These are phyloP conservation scores for Scortum barcoo DNA, from an alignment of 2,113 vertebrate species.

Conservation along the genomic window DNA sequence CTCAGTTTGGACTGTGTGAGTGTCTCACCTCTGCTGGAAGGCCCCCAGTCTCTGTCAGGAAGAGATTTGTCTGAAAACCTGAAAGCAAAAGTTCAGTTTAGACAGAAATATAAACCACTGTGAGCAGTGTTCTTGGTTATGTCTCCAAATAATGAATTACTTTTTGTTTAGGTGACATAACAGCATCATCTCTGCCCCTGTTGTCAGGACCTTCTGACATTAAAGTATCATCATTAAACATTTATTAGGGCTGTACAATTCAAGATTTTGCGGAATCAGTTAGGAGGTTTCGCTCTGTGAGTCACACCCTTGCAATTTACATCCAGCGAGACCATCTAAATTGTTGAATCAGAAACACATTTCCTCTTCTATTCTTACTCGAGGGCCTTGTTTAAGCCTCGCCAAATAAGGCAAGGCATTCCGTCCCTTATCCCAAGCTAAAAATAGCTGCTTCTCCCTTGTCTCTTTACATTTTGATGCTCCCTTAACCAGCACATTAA, in stretches of 20 bases:
- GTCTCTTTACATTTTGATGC: slow-evolving; percentile 76
- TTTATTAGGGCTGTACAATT: slow-evolving; percentile 8
- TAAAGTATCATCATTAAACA: neutral
- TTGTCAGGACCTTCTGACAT: slow-evolving; percentile 5
- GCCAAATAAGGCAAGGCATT: slow-evolving; percentile 88
- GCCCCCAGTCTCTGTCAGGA: slow-evolving; percentile 76
- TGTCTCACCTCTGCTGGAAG: slow-evolving; percentile 79
- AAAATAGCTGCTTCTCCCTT: slow-evolving; percentile 78
- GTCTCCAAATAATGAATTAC: neutral
- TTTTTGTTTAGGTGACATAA: slow-evolving; percentile 13
- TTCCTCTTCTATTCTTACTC: slow-evolving; percentile 70
- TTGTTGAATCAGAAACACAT: slow-evolving; percentile 64
- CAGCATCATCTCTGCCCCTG: slow-evolving; percentile 11
- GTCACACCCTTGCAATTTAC: slow-evolving; percentile 13
- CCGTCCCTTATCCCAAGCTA: slow-evolving; percentile 71
- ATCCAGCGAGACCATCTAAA: slow-evolving; percentile 43
- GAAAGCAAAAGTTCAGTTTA: slow-evolving; percentile 46
- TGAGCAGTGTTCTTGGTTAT: neutral
- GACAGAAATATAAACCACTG: slow-evolving; percentile 16
- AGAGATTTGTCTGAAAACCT: slow-evolving; percentile 84
- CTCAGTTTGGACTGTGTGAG: neutral
- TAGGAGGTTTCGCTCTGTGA: slow-evolving; percentile 23
- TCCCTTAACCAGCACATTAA: slow-evolving; percentile 65
- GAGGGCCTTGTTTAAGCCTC: slow-evolving; percentile 69
- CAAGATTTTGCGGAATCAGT: slow-evolving; percentile 2